Evolutionary conservation across 2,888 invertebrate genomes (phyloP), one percentile per base, ranked within the genome.

Genomic region (Drosophila barbarae): DNA sequence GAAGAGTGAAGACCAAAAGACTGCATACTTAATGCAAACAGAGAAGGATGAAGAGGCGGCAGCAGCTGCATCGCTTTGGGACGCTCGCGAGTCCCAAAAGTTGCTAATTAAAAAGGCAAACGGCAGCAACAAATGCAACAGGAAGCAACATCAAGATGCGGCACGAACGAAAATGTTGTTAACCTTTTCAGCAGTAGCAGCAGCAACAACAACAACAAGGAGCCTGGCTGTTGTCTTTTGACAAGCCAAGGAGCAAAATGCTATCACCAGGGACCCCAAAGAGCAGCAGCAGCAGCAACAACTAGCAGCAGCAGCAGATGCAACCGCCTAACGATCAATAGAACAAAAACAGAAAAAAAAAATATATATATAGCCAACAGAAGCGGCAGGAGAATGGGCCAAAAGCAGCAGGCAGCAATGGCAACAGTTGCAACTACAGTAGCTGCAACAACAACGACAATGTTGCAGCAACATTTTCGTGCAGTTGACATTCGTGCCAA

Each of bases 61-160:
- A 81, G 79, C 76, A 81, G 79, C 76, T 78, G 76, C 47, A 39
- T 46, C 38, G 66, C 78, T 74, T 79, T 69, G 80, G 84, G 84
- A 46, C 51, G 76, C 83, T 59, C 67, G 69, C 36, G 84, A 81
- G 79, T 80, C 80, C 85, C 85, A 82, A 81, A 81, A 81, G 76
- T 81, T 81, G 85, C 85, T 81, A 81, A 81, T 81, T 81, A 81
- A 81, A 81, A 83, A 81, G 85, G 84, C 84, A 85, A 83, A 79
- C 74, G 75, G 71, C 77, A 73, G 58, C 64, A 66, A 67, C 75
- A 80, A 72, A 81, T 74, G 77, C 77, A 83, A 77, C 81, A 70
- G 71, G 80, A 72, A 75, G 73, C 77, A 75, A 77, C 84, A 85
- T 83, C 84, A 83, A 85, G 81, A 81, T 85, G 84, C 85, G 71